Percentiles rank a stretch among this genome's conserved stretches.
These are phyloP conservation scores for Deilephila porcellus DNA, from an alignment of 2,888 invertebrate genomes.

Conservation along the genomic window DNA sequence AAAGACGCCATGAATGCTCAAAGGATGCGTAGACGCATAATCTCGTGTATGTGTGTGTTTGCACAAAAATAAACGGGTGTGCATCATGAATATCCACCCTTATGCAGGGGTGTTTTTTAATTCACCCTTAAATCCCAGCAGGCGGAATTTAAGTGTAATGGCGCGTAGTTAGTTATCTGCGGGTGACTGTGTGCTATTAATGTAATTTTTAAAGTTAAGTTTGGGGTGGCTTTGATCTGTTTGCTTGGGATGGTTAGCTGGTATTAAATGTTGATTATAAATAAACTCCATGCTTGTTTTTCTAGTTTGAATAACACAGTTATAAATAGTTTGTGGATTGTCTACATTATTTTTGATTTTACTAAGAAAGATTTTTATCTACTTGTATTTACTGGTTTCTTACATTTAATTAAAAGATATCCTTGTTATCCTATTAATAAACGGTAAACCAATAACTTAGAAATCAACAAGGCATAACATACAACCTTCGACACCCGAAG, in stretches of 20 bases:
- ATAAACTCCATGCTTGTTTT: neutral
- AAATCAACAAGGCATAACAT: too few relatives aligned
- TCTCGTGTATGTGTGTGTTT: constrained; percentile 12
- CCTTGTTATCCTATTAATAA: too few relatives aligned
- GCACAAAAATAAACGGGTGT: constrained; percentile 29
- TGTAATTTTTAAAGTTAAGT: constrained; percentile 75
- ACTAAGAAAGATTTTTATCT: too few relatives aligned
- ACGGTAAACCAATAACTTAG: too few relatives aligned
- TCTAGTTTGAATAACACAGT: neutral
- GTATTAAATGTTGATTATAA: constrained; percentile 1
- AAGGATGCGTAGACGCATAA: constrained; percentile 17
- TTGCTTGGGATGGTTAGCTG: constrained; percentile 15
- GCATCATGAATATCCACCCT: constrained; percentile 67
- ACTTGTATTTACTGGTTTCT: too few relatives aligned
- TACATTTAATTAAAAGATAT: too few relatives aligned
- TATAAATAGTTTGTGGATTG: too few relatives aligned
- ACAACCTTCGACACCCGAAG: too few relatives aligned
- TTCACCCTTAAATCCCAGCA: constrained; percentile 76
- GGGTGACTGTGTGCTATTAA: constrained; percentile 78
- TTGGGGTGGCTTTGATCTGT: constrained; percentile 38
- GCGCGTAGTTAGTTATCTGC: constrained; percentile 83
- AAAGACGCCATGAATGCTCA: neutral
- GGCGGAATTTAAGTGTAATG: constrained; percentile 83
- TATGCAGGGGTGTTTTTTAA: constrained; percentile 57
- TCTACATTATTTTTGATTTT: too few relatives aligned